Base-by-base conservation (phyloP, 2,888 invertebrate genomes). In the Phalera bucephala region DNA sequence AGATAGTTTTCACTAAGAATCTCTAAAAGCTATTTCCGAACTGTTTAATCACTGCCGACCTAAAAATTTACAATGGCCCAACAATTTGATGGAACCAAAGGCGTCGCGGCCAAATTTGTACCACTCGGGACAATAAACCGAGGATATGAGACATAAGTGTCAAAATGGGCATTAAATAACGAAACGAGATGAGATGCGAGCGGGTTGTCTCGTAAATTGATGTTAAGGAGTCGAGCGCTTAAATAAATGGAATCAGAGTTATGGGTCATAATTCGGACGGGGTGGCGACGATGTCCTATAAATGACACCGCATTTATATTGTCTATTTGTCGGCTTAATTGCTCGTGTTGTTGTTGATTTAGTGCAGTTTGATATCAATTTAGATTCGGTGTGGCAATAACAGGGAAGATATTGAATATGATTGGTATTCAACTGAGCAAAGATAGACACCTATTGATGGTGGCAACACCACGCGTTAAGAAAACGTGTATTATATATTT, bases 241-340 rank as follows among this genome's bases (percentile, higher is more conserved):
- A 66, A 77, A 79, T 78, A 80, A 85, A 85, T 84, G 80, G 84
- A 84, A 85, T 83, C 84, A 80, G 82, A 85, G 78, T 88, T 82
- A 88, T 84, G 69, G 83, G 75, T 80, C 80, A 80, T 86, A 83
- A 82, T 75, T 72, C 63, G 71, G 72, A 64, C 66, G 66, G 69
- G 67, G 68, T 60, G 78, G 68, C 69, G 75, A 74, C 73, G 64
- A 59, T 64, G 64, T 56, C 59, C 70, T 60, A 65, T 64, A 67
- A 74, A 67, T 61, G 68, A 73, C 70, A 78, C 79, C 80, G 55
- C 75, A 74, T 74, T 73, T 65, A 69, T 72, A 63, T 59, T 63
- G 63, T 59, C 67, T 14, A 27, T 27, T n/a, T 9, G 27, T 60
- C 56, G 52, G 54, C 51, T 58, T 65, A 62, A 64, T 69, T 61